Conservation (phyloP, 1,140 invertebrate genomes). For the Drosophila navojoa region DNA sequence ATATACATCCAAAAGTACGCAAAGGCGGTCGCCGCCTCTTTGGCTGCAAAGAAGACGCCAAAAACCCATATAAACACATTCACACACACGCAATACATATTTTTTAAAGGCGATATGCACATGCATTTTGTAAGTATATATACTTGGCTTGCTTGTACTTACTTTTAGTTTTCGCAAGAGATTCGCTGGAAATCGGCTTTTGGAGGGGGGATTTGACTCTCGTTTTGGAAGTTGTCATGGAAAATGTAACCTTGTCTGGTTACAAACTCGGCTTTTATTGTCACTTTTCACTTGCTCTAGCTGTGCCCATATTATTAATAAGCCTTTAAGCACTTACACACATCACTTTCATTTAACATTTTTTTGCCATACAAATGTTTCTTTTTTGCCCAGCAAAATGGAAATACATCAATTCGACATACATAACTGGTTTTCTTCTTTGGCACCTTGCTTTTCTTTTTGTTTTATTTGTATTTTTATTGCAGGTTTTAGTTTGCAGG, state of each 20-base stretch:
- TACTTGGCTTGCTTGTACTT: constrained; percentile 58
- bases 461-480: not conserved
- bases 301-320: constrained; percentile 51
- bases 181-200: constrained; percentile 58
- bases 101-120: constrained; percentile 33
- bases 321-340: constrained; percentile 42
- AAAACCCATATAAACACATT: constrained; percentile 51
- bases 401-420: constrained; percentile 58
- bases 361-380: constrained; percentile 52
- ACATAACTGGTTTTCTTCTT: constrained; percentile 67
- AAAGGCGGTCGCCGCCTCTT: constrained; percentile 39
- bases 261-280: constrained; percentile 32
- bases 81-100: not conserved
- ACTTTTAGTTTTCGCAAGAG: constrained; percentile 57
- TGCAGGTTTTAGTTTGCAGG: constrained; percentile 5
- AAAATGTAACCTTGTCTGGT: constrained; percentile 39
- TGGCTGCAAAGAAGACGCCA: constrained; percentile 51
- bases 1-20: constrained; percentile 29
- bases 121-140: constrained; percentile 57
- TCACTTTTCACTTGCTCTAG: constrained; percentile 38
- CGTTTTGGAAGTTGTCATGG: constrained; percentile 32
- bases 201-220: constrained; percentile 10
- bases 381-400: constrained; percentile 54
- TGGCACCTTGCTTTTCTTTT: constrained; percentile 42
- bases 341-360: constrained; percentile 72